A percentile compares a stretch with the other conserved stretches of the same genome.
Evolutionary conservation across 2,888 invertebrate genomes (phyloP).

Genomic region (Sminthurinus aureus): DNA sequence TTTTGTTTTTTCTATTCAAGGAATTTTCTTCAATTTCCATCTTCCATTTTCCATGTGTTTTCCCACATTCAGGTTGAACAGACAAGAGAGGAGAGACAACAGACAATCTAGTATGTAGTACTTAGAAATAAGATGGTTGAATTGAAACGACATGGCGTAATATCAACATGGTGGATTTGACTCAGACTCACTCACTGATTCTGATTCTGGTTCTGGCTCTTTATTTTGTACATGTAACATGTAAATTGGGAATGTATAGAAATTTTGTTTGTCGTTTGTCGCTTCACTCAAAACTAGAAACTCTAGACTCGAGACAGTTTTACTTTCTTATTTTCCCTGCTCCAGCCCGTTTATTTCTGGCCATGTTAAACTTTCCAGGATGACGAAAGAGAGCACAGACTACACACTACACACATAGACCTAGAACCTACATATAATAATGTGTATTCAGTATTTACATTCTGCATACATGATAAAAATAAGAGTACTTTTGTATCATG

Average conservation of each 20-base stretch:
- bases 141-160: slow-evolving; percentile 16
- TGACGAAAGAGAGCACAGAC: background rate
- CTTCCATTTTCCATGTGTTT: background rate
- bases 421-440: background rate
- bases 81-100: too few species aligned
- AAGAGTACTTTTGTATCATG: too few species aligned
- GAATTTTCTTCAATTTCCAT: background rate
- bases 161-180: background rate
- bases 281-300: background rate
- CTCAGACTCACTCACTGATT: background rate
- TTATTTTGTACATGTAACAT: too few species aligned
- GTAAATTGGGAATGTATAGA: too few species aligned
- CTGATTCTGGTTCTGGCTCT: too few species aligned
- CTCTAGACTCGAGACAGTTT: background rate
- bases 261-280: background rate
- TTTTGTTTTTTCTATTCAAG: too few species aligned
- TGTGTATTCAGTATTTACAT: background rate
- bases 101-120: background rate
- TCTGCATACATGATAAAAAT: too few species aligned
- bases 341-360: background rate
- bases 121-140: background rate
- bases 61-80: background rate
- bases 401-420: too few species aligned
- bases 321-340: background rate
- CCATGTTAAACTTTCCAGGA: background rate